phyloP scores from a whole-genome alignment of 2,888 invertebrate species.

The Liposcelis brunnea region DNA sequence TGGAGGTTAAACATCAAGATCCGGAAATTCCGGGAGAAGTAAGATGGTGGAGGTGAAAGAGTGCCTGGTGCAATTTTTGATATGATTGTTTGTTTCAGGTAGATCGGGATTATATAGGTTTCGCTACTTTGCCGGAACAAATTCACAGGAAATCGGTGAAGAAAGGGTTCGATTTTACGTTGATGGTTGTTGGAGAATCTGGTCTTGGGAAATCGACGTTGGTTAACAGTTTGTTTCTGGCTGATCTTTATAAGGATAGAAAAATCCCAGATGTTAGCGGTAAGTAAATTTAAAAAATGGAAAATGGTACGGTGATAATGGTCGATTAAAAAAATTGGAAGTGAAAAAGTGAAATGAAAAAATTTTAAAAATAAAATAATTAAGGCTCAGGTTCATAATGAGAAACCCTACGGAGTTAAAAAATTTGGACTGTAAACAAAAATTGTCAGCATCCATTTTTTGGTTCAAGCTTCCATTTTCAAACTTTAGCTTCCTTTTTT shows the following conservation, averaged over 20 bases:
- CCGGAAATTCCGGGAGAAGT: background rate
- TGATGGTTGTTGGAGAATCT: slow-evolving; percentile 91
- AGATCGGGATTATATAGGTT: slow-evolving; percentile 68
- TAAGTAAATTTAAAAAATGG: slow-evolving; percentile 28
- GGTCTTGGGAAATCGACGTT: slow-evolving; percentile 90
- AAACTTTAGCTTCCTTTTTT: too few relatives aligned
- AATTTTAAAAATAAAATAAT: background rate
- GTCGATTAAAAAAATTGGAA: too few relatives aligned
- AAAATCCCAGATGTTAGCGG: slow-evolving; percentile 54
- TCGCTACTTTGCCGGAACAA: slow-evolving; percentile 89
- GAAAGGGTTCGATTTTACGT: slow-evolving; percentile 87
- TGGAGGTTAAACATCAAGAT: slow-evolving; percentile 19
- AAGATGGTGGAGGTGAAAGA: background rate
- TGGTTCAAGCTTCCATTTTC: too few relatives aligned
- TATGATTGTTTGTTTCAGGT: slow-evolving; percentile 15
- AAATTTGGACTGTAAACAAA: too few relatives aligned
- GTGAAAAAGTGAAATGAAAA: too few relatives aligned
- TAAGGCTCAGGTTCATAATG: background rate
- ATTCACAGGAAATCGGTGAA: slow-evolving; percentile 93
- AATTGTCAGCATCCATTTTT: too few relatives aligned
- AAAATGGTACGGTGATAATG: too few relatives aligned
- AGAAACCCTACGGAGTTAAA: too few relatives aligned
- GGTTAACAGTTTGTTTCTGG: slow-evolving; percentile 84
- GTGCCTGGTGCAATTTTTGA: background rate
- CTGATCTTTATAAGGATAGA: slow-evolving; percentile 79